Conservation (phyloP, 1,140 invertebrate genomes). For the Dinothrombium tinctorium region DNA sequence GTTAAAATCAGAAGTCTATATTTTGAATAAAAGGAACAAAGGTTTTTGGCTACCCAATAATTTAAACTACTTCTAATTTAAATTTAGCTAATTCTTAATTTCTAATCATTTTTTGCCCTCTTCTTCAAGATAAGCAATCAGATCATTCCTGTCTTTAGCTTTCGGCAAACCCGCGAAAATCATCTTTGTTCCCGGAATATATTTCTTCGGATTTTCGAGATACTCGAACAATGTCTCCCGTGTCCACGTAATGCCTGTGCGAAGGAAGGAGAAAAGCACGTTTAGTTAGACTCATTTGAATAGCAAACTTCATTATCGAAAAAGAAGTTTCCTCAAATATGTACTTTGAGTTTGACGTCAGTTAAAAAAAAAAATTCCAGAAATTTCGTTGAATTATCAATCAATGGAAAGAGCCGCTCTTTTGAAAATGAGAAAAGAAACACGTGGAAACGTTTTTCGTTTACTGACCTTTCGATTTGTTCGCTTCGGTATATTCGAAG, state of each 20-base stretch:
- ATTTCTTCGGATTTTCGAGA: constrained; percentile 95
- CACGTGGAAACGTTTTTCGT: neutral
- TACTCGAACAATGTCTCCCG: constrained; percentile 86
- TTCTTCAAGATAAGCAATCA: constrained; percentile 80
- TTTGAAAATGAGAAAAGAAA: neutral
- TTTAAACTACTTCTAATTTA: no score
- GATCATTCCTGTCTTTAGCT: constrained; percentile 66
- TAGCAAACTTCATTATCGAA: neutral
- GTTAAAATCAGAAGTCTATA: no score
- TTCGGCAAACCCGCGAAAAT: constrained; percentile 98
- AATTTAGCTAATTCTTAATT: no score
- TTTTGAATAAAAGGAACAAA: no score
- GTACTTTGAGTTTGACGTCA: no score
- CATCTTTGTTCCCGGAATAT: constrained; percentile 98
- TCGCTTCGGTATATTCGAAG: constrained; percentile 86
- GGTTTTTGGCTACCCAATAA: no score
- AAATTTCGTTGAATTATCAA: neutral
- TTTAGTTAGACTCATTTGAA: neutral
- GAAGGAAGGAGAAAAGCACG: neutral
- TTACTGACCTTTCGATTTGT: constrained; percentile 68
- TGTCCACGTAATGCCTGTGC: constrained; percentile 76
- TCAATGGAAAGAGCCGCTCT: neutral
- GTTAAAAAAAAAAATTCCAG: neutral
- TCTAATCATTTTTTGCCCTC: no score
- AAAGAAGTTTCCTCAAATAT: no score